These are phyloP conservation scores for Diploscapter pachys DNA, from an alignment of 1,140 invertebrate species.

Conservation along the genomic window DNA sequence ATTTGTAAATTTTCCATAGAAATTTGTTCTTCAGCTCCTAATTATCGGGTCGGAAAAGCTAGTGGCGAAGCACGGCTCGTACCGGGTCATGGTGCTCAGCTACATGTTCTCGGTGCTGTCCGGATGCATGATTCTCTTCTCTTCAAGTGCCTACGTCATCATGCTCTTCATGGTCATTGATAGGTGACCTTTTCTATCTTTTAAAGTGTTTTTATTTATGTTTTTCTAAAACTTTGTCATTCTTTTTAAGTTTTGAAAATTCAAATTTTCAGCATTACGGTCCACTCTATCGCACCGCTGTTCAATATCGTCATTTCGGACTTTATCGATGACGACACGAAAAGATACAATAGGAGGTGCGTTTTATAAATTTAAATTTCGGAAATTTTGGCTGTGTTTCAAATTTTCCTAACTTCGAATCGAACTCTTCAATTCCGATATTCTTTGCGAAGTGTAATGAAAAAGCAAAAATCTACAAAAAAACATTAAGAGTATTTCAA, in stretches of 20 bases:
- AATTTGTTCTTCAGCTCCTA: slow-evolving; percentile 44
- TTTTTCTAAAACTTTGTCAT: background rate
- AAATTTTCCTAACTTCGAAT: background rate
- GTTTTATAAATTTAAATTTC: slow-evolving; percentile 29
- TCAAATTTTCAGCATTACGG: slow-evolving; percentile 38
- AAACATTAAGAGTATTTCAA: background rate
- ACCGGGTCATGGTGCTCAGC: slow-evolving; percentile 36
- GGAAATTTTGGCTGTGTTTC: background rate
- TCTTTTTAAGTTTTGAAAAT: background rate
- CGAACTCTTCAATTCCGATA: background rate
- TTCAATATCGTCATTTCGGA: slow-evolving; percentile 57
- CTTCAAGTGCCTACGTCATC: slow-evolving; percentile 43
- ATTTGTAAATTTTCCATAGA: background rate
- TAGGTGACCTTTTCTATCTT: slow-evolving; percentile 25
- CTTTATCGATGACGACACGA: slow-evolving; percentile 54
- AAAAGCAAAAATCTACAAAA: background rate
- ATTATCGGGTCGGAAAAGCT: slow-evolving; percentile 49
- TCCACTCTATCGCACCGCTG: slow-evolving; percentile 50
- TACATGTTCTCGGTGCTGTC: slow-evolving; percentile 42
- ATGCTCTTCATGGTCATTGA: slow-evolving; percentile 56
- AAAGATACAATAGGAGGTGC: slow-evolving; percentile 39
- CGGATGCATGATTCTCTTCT: slow-evolving; percentile 41
- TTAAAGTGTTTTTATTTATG: background rate
- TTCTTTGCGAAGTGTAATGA: background rate
- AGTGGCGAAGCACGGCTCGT: slow-evolving; percentile 39